Evolutionary conservation across 2,113 vertebrate species (phyloP).

Genomic region (Enhydra lutris): DNA sequence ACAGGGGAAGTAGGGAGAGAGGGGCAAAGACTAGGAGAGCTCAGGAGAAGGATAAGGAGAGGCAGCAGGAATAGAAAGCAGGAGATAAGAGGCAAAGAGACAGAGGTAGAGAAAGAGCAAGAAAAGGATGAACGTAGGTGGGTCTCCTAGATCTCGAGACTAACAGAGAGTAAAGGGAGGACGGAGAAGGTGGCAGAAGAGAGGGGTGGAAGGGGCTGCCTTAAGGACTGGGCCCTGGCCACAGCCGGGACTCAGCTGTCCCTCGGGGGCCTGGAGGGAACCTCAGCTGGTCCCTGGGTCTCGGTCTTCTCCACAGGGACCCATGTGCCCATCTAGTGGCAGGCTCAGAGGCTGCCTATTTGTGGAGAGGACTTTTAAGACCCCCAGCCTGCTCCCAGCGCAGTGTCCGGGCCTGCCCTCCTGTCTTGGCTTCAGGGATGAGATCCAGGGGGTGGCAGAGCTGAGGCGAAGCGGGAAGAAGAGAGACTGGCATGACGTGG

Average conservation of each 20-base stretch:
- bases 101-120: neutral
- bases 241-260: neutral
- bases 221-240: neutral
- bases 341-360: neutral
- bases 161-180: neutral
- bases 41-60: neutral
- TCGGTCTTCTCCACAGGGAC: neutral
- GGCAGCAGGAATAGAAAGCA: neutral
- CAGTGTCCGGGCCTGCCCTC: neutral
- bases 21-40: neutral
- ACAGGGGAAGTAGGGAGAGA: neutral
- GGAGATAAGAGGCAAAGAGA: neutral
- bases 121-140: neutral
- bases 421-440: neutral
- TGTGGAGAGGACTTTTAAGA: neutral
- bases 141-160: neutral
- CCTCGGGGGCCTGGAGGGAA: fast-evolving
- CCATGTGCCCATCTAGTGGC: neutral
- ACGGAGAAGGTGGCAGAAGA: neutral
- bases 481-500: neutral
- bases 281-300: neutral
- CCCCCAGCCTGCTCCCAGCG: neutral
- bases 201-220: too few species aligned
- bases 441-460: neutral
- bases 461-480: neutral